Percentiles rank a stretch among this genome's conserved stretches.
Evolutionary conservation across 2,797 vertebrate genomes (phyloP).

Genomic region (Micrastur ruficollis): DNA sequence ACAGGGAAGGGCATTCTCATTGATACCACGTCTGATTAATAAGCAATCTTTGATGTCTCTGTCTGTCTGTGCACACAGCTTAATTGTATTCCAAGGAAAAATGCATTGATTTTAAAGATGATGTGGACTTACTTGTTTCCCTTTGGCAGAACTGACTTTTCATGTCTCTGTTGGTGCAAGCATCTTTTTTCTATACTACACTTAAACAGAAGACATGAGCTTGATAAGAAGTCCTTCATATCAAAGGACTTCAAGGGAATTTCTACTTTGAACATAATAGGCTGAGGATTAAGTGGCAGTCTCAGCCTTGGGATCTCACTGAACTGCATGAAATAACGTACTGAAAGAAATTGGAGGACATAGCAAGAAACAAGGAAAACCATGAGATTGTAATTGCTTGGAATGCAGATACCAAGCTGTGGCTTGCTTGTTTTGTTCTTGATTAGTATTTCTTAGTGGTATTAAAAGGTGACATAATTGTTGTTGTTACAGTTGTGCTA

Average conservation of each 20-base stretch:
- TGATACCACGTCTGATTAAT: not conserved
- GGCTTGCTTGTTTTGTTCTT: not conserved
- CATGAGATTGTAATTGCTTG: not conserved
- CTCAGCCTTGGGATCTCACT: not conserved
- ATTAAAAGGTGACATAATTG: not conserved
- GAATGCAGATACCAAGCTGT: not conserved
- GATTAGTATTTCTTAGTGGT: not conserved
- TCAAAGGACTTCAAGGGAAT: not conserved
- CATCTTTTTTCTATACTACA: not conserved
- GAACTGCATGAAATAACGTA: not conserved
- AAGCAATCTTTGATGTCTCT: not conserved
- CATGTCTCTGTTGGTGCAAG: not conserved
- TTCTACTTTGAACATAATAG: not conserved
- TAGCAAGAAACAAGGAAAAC: not conserved
- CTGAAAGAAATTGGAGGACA: not conserved
- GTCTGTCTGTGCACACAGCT: not conserved
- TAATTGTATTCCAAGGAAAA: not conserved
- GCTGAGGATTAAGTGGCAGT: not conserved
- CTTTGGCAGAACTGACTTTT: not conserved
- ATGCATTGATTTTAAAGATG: not conserved
- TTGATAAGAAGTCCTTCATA: not conserved
- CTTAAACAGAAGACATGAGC: not conserved
- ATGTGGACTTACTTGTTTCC: not conserved
- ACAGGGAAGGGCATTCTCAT: not conserved
- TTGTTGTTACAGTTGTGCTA: not conserved